Evolutionary conservation across 2,113 vertebrate species (phyloP).

Genomic region (Aleadryas rufinucha): DNA sequence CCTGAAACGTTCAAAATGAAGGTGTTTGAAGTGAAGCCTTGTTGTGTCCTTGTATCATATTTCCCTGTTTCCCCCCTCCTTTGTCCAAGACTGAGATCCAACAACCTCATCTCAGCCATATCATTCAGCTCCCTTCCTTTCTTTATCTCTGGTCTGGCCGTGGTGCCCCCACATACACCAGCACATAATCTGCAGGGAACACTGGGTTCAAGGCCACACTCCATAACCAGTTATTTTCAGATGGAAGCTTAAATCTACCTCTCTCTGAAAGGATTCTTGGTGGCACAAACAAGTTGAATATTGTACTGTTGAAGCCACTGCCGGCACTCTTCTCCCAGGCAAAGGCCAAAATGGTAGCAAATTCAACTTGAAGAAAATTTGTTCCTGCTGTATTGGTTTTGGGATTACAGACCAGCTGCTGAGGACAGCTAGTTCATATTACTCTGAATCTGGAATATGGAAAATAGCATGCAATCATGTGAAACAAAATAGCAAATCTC

Average conservation of each 20-base stretch:
- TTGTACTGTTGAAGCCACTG: not conserved
- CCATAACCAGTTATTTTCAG: not conserved
- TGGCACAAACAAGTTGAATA: not conserved
- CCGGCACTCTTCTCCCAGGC: not conserved
- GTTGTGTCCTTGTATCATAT: not conserved
- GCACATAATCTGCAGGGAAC: not conserved
- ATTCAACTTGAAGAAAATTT: not conserved
- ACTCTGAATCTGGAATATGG: not conserved
- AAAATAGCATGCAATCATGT: not conserved
- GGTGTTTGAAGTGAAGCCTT: not conserved
- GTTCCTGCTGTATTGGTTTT: not conserved
- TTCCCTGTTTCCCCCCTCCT: not conserved
- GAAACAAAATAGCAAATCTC: not conserved
- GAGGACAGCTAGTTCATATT: not conserved
- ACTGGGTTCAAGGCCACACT: not conserved
- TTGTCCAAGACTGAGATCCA: not conserved
- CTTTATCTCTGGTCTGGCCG: not conserved
- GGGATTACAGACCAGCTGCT: not conserved
- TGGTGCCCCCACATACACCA: rapidly evolving
- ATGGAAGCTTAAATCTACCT: not conserved
- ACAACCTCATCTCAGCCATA: not conserved
- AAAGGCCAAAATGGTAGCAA: not conserved
- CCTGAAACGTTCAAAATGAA: not conserved
- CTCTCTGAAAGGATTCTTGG: not conserved
- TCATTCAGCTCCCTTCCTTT: not conserved